Evolutionary conservation across 2,797 vertebrate species (phyloP).

Genomic region (Fringilla coelebs): DNA sequence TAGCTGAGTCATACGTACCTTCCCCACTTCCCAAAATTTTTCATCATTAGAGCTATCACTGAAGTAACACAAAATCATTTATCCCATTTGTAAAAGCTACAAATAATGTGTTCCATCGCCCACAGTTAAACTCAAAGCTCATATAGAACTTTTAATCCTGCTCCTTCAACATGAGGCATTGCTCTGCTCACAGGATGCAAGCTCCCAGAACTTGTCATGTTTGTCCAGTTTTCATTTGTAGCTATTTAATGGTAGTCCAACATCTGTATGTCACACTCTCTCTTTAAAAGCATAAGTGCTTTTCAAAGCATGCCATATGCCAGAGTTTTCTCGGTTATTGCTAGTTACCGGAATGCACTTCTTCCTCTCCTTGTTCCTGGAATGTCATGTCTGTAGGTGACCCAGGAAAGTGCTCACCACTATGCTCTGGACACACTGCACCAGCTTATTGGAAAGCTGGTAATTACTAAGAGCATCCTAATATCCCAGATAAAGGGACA

Average conservation of each 20-base stretch:
- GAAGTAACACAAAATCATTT: neutral
- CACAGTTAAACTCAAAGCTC: neutral
- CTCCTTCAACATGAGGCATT: neutral
- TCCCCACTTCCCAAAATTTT: conserved; percentile 2
- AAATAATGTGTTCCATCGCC: neutral
- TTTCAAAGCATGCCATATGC: neutral
- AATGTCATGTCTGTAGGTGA: neutral
- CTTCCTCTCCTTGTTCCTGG: neutral
- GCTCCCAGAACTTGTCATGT: neutral
- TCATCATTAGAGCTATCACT: conserved; percentile 8
- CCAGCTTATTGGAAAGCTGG: neutral
- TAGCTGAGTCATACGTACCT: neutral
- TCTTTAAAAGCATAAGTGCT: neutral
- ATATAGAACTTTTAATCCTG: neutral
- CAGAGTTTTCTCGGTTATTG: neutral
- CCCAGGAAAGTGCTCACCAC: neutral
- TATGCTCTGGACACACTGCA: neutral
- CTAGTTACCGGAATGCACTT: neutral
- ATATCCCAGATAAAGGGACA: neutral
- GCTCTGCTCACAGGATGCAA: neutral
- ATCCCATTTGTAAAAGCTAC: neutral
- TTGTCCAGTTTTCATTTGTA: conserved; percentile 7
- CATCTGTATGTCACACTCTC: conserved; percentile 7
- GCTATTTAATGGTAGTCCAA: neutral
- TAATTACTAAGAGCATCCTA: neutral